Conservation (phyloP, 2,888 invertebrate species). For the Cartodere bifasciata region DNA sequence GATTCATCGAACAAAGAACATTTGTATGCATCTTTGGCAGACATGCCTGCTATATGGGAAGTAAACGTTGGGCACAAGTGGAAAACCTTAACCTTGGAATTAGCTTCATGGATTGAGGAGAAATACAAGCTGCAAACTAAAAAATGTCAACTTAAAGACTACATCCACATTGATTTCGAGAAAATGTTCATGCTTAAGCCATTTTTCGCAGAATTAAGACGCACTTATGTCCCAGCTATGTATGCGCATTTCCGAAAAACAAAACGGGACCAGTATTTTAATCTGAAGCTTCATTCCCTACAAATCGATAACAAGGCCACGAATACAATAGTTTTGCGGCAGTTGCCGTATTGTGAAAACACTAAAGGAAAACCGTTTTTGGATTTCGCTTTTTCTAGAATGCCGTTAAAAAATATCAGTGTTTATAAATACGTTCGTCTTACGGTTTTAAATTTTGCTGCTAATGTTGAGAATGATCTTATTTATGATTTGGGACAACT, state of each 20-base stretch:
- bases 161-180: constrained; percentile 65
- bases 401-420: constrained; percentile 40
- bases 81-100: constrained; percentile 63
- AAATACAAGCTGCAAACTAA: constrained; percentile 57
- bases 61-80: constrained; percentile 67
- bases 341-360: constrained; percentile 37
- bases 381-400: constrained; percentile 43
- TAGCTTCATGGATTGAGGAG: constrained; percentile 72
- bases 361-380: constrained; percentile 49
- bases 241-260: constrained; percentile 64
- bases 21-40: constrained; percentile 51
- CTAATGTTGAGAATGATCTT: constrained; percentile 59
- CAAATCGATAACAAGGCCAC: constrained; percentile 56
- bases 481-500: constrained; percentile 49
- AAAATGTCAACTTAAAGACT: constrained; percentile 64
- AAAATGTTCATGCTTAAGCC: constrained; percentile 83
- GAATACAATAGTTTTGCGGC: constrained; percentile 29
- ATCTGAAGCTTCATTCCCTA: constrained; percentile 51
- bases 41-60: constrained; percentile 68
- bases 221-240: constrained; percentile 61
- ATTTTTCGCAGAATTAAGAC: constrained; percentile 63
- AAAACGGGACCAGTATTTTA: constrained; percentile 50
- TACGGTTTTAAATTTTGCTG: constrained; percentile 50
- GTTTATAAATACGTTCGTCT: constrained; percentile 51
- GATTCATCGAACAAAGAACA: constrained; percentile 44